Conservation (phyloP, 1,140 invertebrate genomes). For the Camponotus floridanus region DNA sequence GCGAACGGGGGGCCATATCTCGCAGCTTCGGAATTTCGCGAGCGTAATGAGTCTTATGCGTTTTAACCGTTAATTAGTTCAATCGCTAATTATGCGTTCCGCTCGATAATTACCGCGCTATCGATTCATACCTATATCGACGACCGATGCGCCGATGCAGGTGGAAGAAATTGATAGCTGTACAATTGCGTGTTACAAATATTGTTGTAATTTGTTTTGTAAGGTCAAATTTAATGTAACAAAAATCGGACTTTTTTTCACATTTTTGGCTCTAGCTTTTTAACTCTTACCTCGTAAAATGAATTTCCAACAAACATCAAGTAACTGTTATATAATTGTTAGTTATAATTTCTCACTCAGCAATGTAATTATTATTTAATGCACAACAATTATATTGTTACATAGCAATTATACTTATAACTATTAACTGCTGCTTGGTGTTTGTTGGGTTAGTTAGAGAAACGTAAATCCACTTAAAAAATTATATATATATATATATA, state of each 20-base stretch:
- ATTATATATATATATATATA: slow-evolving; percentile 9
- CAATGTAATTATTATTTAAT: no score
- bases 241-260: neutral
- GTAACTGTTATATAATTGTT: no score
- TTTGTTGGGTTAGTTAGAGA: neutral
- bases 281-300: neutral
- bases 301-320: neutral
- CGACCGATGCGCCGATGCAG: neutral
- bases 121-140: slow-evolving; percentile 42
- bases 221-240: neutral
- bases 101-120: slow-evolving; percentile 45
- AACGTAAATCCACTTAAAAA: neutral
- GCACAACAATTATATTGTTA: no score
- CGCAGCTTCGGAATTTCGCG: slow-evolving; percentile 42
- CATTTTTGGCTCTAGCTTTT: neutral
- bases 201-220: neutral
- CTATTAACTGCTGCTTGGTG: no score
- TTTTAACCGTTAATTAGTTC: slow-evolving; percentile 40
- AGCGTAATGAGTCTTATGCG: slow-evolving; percentile 37
- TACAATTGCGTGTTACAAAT: neutral
- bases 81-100: slow-evolving; percentile 49
- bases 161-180: slow-evolving; percentile 41
- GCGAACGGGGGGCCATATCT: no score
- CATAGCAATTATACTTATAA: no score
- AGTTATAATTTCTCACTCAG: no score